Evolutionary conservation across 2,888 invertebrate species (phyloP), one percentile per base, ranked within the genome.

Genomic region (Xanthorhoe spadicearia): DNA sequence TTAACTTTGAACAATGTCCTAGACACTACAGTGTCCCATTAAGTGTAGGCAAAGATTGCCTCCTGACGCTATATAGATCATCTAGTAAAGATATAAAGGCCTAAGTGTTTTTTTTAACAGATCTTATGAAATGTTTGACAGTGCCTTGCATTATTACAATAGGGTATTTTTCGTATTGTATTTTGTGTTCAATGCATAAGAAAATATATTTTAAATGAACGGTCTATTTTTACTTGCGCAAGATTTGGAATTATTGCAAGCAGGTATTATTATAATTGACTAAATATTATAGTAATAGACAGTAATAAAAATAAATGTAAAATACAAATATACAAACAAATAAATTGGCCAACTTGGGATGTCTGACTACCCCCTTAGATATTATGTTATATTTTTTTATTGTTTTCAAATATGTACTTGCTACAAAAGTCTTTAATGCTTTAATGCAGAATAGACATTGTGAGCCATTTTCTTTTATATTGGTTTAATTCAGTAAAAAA

Each of bases 71-170:
- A n/a, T n/a, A n/a, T n/a, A n/a, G n/a, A n/a, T n/a, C n/a, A n/a
- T n/a, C n/a, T n/a, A n/a, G n/a, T n/a, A n/a, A n/a, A n/a, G n/a
- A n/a, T n/a, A n/a, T n/a, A n/a, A n/a, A n/a, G n/a, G n/a, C n/a
- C n/a, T n/a, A n/a, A n/a, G n/a, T n/a, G n/a, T n/a, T n/a, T 59
- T 49, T 65, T 23, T 46, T 10, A 15, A 51, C 46, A 57, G 15
- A 56, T 73, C 70, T 61, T 66, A 76, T 74, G 70, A 71, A 57
- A 66, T 67, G 53, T 65, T 70, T 70, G 58, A 66, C 64, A 73
- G 76, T 79, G 77, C 77, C 78, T 74, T 76, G 66, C 66, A 67
- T 52, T 62, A 51, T 54, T 58, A 28, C 52, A 68, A 58, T 32
- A 61, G 46, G 65, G 56, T 64, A 57, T 64, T 56, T 55, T 32